Percentiles rank a stretch among this genome's conserved stretches.
These are phyloP conservation scores for Ischnus inquisitorius DNA, from an alignment of 2,888 invertebrate genomes.

Conservation along the genomic window DNA sequence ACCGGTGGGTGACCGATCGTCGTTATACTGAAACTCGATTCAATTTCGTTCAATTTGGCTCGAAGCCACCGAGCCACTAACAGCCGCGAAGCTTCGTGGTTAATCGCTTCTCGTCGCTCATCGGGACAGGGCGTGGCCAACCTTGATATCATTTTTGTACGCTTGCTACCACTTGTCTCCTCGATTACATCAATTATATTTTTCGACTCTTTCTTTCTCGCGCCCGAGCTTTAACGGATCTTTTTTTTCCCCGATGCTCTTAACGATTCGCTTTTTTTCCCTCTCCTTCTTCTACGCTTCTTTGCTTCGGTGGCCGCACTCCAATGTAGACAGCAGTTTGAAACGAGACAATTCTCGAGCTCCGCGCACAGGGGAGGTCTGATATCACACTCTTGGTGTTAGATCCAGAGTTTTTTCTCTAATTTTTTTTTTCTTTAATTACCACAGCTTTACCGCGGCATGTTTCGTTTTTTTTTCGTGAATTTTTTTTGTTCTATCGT, in stretches of 20 bases:
- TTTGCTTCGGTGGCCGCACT: not conserved
- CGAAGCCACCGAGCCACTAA: not conserved
- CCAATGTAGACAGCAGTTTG: not conserved
- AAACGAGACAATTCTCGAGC: conserved; percentile 30
- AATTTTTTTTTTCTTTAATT: not conserved
- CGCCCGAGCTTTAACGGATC: not conserved
- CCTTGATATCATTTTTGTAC: conserved; percentile 20
- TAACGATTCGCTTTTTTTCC: not conserved
- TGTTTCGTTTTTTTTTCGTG: not conserved
- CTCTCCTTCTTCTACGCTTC: conserved; percentile 7
- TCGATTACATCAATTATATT: conserved; percentile 8
- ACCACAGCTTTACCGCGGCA: not conserved
- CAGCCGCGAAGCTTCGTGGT: not conserved
- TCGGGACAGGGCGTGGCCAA: not conserved
- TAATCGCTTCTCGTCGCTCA: conserved; percentile 15
- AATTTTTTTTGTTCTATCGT: not conserved
- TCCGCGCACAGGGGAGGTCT: not conserved
- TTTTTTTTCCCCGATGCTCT: not conserved
- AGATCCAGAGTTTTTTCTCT: not conserved
- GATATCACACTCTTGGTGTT: not conserved
- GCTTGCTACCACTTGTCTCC: conserved; percentile 26
- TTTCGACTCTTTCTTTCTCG: too few relatives aligned
- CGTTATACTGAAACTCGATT: conserved; percentile 1
- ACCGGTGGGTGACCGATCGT: conserved; percentile 1
- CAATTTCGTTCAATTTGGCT: conserved; percentile 8